Percentiles rank a stretch among this genome's conserved stretches.
Evolutionary conservation across 2,888 invertebrate genomes (phyloP).

Genomic region (Petrolisthes manimaculis): DNA sequence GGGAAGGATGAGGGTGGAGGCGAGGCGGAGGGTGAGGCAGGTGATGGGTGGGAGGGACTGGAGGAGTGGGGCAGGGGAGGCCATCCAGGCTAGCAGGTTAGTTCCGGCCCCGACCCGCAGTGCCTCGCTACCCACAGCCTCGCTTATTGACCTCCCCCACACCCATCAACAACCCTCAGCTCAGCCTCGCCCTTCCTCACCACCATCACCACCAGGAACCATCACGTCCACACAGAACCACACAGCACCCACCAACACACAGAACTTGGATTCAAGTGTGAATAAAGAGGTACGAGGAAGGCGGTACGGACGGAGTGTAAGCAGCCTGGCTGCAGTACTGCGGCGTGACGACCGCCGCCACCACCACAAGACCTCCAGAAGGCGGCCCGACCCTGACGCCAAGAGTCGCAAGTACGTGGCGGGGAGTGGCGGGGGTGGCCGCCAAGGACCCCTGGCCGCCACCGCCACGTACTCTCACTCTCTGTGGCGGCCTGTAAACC

Average conservation of each 20-base stretch:
- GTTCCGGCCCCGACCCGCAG: slow-evolving; percentile 18
- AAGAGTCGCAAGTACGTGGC: slow-evolving; percentile 49
- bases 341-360: neutral
- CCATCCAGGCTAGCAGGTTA: neutral
- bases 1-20: slow-evolving; percentile 4
- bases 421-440: neutral
- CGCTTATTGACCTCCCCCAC: slow-evolving; percentile 3
- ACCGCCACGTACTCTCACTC: neutral
- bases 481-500: slow-evolving; percentile 32
- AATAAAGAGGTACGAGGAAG: neutral
- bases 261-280: neutral
- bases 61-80: neutral
- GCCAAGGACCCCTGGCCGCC: neutral
- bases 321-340: slow-evolving; percentile 33
- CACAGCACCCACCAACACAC: neutral
- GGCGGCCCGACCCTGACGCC: slow-evolving; percentile 1
- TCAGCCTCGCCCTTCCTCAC: neutral
- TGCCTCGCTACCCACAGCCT: slow-evolving; percentile 30
- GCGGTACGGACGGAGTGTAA: slow-evolving; percentile 23
- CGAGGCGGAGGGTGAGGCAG: neutral
- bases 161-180: neutral
- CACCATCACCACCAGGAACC: neutral
- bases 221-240: neutral
- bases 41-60: neutral
- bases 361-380: neutral